Conservation (phyloP, 1,140 invertebrate genomes). For the Anadara kagoshimensis region DNA sequence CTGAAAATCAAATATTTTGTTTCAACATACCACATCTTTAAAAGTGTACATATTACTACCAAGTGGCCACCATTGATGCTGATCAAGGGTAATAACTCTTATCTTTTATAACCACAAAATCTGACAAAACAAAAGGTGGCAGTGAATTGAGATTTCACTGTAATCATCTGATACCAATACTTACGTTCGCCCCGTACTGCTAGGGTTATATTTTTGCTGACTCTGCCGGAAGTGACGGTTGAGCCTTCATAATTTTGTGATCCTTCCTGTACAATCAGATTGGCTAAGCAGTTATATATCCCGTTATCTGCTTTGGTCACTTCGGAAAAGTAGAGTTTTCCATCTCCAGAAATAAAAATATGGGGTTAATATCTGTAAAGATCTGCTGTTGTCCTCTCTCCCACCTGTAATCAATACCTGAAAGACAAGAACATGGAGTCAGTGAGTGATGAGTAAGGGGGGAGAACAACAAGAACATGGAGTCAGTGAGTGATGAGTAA, state of each 20-base stretch:
- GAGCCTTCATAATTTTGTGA: conserved; percentile 42
- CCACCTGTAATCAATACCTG: conserved; percentile 58
- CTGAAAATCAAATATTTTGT: too few relatives aligned
- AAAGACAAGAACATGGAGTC: conserved; percentile 14
- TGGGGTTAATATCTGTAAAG: conserved; percentile 79
- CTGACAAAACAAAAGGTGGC: too few relatives aligned
- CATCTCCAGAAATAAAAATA: conserved; percentile 95
- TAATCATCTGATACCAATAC: neutral
- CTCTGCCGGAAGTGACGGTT: conserved; percentile 33
- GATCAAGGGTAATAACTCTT: too few relatives aligned
- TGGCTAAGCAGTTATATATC: conserved; percentile 94
- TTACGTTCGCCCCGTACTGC: conserved; percentile 40
- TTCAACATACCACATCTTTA: too few relatives aligned
- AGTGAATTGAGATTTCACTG: too few relatives aligned
- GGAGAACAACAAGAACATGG: too few relatives aligned
- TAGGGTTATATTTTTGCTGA: conserved; percentile 44
- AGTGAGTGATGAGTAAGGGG: too few relatives aligned
- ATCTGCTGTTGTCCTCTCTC: conserved; percentile 80
- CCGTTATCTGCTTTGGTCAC: conserved; percentile 93
- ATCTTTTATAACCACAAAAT: too few relatives aligned
- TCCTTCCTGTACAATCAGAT: conserved; percentile 75
- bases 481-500: too few relatives aligned
- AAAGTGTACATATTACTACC: too few relatives aligned
- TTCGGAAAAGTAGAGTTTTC: conserved; percentile 94
- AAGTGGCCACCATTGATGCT: too few relatives aligned